Conservation (phyloP, 2,797 vertebrate genomes). For the Heteromormyrus szaboi region DNA sequence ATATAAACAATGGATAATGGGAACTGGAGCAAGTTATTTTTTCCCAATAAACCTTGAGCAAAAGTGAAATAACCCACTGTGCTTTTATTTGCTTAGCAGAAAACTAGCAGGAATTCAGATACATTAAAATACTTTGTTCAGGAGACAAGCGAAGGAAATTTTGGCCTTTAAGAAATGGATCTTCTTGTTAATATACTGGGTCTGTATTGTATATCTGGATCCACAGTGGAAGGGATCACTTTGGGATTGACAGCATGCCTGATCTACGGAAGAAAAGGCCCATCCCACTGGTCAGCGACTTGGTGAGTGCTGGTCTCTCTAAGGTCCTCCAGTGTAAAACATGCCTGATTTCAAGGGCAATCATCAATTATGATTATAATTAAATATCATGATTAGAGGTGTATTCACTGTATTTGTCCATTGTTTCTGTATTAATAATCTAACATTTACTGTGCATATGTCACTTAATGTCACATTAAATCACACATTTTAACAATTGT, state of each 20-base stretch:
- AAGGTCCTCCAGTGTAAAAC: neutral
- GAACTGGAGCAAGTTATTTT: neutral
- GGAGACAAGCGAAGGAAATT: neutral
- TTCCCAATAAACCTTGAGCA: neutral
- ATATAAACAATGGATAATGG: neutral
- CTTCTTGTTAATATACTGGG: neutral
- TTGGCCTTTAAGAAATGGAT: neutral
- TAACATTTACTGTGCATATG: neutral
- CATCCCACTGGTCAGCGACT: constrained; percentile 87
- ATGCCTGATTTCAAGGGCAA: neutral
- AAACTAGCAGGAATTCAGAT: neutral
- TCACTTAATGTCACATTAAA: neutral
- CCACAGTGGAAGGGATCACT: constrained; percentile 74
- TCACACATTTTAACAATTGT: neutral
- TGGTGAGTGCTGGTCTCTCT: constrained; percentile 69
- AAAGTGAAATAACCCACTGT: neutral
- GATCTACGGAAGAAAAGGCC: constrained; percentile 86
- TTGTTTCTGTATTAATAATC: constrained; percentile 15
- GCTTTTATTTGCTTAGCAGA: neutral
- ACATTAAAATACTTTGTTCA: neutral
- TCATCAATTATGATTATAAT: neutral
- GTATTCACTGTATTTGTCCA: neutral
- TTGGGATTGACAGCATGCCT: constrained; percentile 95
- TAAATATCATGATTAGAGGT: neutral
- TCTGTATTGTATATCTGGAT: constrained; percentile 21